These are phyloP conservation scores for Frankliniella intonsa DNA, from an alignment of 2,888 invertebrate species.

Conservation along the genomic window DNA sequence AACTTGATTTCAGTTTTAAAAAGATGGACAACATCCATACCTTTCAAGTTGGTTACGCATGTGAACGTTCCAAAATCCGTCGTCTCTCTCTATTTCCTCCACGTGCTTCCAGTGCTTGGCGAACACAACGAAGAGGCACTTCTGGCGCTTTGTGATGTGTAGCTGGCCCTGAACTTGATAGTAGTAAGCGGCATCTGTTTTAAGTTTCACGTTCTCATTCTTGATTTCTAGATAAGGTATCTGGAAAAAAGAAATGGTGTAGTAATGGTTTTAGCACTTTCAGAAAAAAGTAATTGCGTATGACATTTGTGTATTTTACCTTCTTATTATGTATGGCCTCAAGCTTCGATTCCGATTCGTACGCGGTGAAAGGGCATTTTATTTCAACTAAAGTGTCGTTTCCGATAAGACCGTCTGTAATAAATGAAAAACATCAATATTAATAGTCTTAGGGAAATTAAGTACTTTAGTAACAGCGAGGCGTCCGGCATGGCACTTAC, in stretches of 20 bases:
- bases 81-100: constrained; percentile 30
- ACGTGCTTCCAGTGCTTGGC: constrained; percentile 26
- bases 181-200: background rate
- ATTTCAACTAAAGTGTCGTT: constrained; percentile 31
- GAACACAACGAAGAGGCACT: constrained; percentile 31
- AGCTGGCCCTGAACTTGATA: constrained; percentile 34
- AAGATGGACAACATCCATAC: background rate
- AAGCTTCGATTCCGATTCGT: constrained; percentile 26
- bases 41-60: constrained; percentile 31
- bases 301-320: no score
- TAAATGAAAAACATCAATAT: background rate
- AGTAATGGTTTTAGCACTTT: no score
- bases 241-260: background rate
- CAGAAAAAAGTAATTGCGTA: background rate
- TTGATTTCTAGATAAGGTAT: background rate
- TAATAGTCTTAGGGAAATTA: background rate
- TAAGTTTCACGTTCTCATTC: background rate
- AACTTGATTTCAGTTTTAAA: no score
- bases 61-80: constrained; percentile 30
- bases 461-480: background rate
- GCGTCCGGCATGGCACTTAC: background rate
- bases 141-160: constrained; percentile 29
- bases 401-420: constrained; percentile 32
- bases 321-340: constrained; percentile 28
- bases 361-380: constrained; percentile 30